Evolutionary conservation across 2,888 invertebrate species (phyloP).

Genomic region (Pristionchus mayeri): DNA sequence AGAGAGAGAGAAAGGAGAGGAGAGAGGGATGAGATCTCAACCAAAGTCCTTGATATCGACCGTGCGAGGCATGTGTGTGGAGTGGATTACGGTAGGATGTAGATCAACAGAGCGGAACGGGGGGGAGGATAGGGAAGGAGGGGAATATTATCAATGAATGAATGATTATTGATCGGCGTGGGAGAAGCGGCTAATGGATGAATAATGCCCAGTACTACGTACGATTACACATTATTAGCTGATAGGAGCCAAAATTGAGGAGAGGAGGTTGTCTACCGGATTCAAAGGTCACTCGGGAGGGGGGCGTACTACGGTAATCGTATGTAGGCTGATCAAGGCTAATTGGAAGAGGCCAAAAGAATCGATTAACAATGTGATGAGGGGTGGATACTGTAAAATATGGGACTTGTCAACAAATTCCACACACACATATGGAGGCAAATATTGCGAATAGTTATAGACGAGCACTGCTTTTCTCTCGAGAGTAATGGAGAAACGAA

Average conservation of each 20-base stretch:
- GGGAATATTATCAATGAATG: neutral
- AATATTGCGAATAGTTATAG: neutral
- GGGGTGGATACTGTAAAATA: neutral
- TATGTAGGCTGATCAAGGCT: neutral
- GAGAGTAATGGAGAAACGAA: no score
- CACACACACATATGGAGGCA: neutral
- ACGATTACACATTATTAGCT: neutral
- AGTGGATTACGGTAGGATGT: neutral
- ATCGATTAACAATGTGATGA: neutral
- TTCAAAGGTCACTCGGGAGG: conserved; percentile 1
- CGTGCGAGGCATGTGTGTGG: neutral
- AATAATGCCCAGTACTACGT: neutral
- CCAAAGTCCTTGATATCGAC: conserved; percentile 23
- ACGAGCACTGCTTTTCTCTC: neutral
- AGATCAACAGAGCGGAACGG: neutral
- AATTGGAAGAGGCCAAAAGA: neutral
- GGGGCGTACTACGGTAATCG: conserved; percentile 14
- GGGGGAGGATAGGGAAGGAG: neutral
- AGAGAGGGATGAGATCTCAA: conserved; percentile 11
- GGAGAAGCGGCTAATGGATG: no score
- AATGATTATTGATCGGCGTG: no score
- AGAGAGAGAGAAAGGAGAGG: neutral
- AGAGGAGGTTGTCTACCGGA: neutral
- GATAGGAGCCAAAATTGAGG: conserved; percentile 6
- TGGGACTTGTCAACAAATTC: neutral